Evolutionary conservation across 2,888 invertebrate genomes (phyloP).

Genomic region (Agonopterix heracliana): DNA sequence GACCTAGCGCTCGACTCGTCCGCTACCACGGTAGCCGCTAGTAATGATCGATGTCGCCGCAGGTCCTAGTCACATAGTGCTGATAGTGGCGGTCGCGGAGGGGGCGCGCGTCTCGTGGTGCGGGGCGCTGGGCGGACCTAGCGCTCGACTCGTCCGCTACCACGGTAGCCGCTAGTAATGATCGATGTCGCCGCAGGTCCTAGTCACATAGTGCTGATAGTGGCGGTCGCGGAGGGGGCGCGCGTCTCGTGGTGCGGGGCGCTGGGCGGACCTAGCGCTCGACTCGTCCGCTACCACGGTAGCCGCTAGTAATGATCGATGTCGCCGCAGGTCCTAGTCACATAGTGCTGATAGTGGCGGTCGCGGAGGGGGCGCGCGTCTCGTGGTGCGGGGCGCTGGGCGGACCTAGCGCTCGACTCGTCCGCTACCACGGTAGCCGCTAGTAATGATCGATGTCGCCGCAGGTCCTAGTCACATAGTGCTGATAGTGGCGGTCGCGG

Average conservation of each 20-base stretch:
- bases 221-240: too few species aligned
- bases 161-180: too few species aligned
- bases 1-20: not conserved
- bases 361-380: slow-evolving; percentile 29
- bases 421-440: not conserved
- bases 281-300: not conserved
- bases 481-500: slow-evolving; percentile 77
- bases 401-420: not conserved
- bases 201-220: too few species aligned
- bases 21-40: not conserved
- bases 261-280: not conserved
- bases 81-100: slow-evolving; percentile 69
- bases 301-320: not conserved
- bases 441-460: not conserved
- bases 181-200: too few species aligned
- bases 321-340: slow-evolving; percentile 20
- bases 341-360: too few species aligned
- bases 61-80: too few species aligned
- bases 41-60: not conserved
- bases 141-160: too few species aligned
- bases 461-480: slow-evolving; percentile 35
- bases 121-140: not conserved
- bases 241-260: too few species aligned
- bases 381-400: not conserved
- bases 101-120: not conserved